A percentile compares a stretch with the other conserved stretches of the same genome.
phyloP scores from a whole-genome alignment of 2,888 invertebrate genomes.

The Acanthosepion pharaonis region DNA sequence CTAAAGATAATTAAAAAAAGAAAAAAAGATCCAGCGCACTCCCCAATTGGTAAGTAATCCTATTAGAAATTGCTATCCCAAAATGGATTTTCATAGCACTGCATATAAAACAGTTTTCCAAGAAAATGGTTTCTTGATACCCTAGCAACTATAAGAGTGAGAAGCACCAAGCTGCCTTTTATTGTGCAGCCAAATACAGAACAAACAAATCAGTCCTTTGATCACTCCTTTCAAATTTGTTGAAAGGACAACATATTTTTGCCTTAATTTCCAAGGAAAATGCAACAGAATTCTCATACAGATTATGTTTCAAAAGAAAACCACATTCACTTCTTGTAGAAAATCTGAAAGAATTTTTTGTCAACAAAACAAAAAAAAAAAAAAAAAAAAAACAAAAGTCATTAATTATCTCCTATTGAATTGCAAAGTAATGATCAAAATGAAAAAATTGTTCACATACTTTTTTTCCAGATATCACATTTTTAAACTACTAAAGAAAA shows the following conservation, averaged over 20 bases:
- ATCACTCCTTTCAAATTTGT: background rate
- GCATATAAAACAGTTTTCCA: background rate
- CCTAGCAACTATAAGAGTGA: background rate
- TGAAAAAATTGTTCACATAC: no score
- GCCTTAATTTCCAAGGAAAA: background rate
- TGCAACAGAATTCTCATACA: background rate
- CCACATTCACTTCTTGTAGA: background rate
- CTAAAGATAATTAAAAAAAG: no score
- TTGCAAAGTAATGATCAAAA: background rate
- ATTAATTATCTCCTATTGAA: background rate
- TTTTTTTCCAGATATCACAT: no score
- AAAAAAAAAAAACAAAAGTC: background rate
- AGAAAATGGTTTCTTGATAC: background rate
- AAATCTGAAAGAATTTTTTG: background rate
- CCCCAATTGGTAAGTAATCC: no score
- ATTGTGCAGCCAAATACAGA: background rate
- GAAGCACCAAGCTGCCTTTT: no score
- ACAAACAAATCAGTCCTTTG: background rate
- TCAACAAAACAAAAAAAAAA: background rate
- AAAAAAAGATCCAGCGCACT: no score
- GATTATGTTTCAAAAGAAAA: background rate
- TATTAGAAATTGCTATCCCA: no score
- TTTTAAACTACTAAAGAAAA: no score
- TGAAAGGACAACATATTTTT: background rate
- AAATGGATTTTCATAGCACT: background rate